Base-by-base conservation (phyloP, 2,113 vertebrate genomes). In the Notiomystis cincta region DNA sequence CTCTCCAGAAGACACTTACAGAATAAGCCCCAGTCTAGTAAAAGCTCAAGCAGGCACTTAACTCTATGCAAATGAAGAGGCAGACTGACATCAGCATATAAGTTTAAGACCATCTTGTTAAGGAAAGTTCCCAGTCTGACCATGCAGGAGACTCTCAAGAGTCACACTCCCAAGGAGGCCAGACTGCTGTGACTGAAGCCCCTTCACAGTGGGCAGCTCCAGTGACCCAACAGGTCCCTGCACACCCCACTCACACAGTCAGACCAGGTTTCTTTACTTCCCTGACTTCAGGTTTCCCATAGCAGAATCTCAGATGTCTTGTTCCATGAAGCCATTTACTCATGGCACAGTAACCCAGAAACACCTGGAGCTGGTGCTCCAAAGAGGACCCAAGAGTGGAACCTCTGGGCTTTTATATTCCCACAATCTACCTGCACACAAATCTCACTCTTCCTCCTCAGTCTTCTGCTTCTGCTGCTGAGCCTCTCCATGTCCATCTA, bases 171-270 rank as follows among this genome's bases (percentile, higher is more conserved):
- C 21, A 40, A 47, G 40, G 61, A 47, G 40, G 61, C 53, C 78
- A 75, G 16, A 47, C n/a, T 67, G 28, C 47, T 75, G 44, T 19
- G 16, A 21, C 20, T 1, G 2, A 70, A 54, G 54, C 14, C 47
- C 61, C 24, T 47, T 61, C 70, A 76, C 0, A 0, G 20, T 0
- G 1, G 4, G 38, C 10, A 6, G 20, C n/a, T 89, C 33, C 70
- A 35, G 24, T n/a, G 53, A 82, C 13, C 24, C 23, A 8, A 24
- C 1, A 44, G 13, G 7, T 67, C 24, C 45, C 54, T 45, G 48
- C 61, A 75, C 40, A 40, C 21, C 47, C 40, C 40, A 35, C n/a
- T 47, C 61, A 47, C n/a, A 50, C 48, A 50, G 48, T 21, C 75
- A 71, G 11, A 44, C 37, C 61, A 45, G 33, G 13, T 5, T 82